Evolutionary conservation across 1,140 invertebrate species (phyloP).

Genomic region (Leptinotarsa undecemlineata): DNA sequence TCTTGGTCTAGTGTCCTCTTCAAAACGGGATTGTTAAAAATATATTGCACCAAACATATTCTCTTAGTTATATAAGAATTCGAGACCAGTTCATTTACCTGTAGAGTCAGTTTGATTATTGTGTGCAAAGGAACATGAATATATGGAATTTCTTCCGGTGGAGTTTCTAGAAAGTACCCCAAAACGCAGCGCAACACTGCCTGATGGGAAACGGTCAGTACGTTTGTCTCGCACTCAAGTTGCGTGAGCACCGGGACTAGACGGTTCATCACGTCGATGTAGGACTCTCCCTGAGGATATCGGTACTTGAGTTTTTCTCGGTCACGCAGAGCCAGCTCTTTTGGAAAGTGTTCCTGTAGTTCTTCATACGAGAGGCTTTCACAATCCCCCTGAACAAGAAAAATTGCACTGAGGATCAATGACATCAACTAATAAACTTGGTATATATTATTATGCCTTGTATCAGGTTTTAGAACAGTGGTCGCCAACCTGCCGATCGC

Average conservation of each 20-base stretch:
- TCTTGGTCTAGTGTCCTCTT: no score
- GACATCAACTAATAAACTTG: no score
- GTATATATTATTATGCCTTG: no score
- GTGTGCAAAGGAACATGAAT: constrained; percentile 91
- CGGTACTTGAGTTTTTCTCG: constrained; percentile 91
- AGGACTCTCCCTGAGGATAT: constrained; percentile 90
- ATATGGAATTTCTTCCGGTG: constrained; percentile 81
- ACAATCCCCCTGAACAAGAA: constrained; percentile 77
- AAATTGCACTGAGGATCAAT: no score
- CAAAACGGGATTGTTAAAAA: no score
- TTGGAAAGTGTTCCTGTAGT: constrained; percentile 85
- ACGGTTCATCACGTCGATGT: constrained; percentile 84
- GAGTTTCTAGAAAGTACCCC: constrained; percentile 85
- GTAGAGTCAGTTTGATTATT: constrained; percentile 69
- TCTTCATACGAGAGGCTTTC: constrained; percentile 93
- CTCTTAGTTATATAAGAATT: no score
- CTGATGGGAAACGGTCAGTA: constrained; percentile 88
- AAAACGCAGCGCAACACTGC: constrained; percentile 89
- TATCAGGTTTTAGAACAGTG: no score
- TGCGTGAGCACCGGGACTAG: constrained; percentile 79
- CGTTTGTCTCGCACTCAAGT: constrained; percentile 81
- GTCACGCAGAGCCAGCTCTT: constrained; percentile 89
- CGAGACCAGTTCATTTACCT: not conserved
- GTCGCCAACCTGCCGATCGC: no score
- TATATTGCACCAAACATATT: no score